These are phyloP conservation scores for Crypturellus tataupa DNA, from an alignment of 2,797 vertebrate genomes.

Conservation along the genomic window DNA sequence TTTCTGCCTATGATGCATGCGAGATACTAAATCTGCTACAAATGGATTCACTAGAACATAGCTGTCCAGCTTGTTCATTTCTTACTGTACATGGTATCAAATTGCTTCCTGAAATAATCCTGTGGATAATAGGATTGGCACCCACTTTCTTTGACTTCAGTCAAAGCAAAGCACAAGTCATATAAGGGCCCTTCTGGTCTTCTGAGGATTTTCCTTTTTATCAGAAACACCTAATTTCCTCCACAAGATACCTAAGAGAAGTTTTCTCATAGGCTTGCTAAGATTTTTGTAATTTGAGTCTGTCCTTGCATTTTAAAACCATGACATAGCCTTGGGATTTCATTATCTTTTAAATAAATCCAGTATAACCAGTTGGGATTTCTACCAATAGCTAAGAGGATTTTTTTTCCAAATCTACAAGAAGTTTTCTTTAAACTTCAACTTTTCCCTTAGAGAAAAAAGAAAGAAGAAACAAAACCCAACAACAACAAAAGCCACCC, in stretches of 20 bases:
- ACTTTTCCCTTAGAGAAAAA: neutral
- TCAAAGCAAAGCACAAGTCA: neutral
- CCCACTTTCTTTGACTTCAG: neutral
- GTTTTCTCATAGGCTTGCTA: neutral
- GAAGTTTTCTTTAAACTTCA: neutral
- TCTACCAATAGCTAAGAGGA: neutral
- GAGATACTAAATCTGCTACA: neutral
- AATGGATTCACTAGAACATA: fast-evolving
- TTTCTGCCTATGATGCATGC: neutral
- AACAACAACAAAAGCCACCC: too few relatives aligned
- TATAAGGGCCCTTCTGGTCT: neutral
- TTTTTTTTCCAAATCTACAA: neutral
- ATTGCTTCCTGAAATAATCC: neutral
- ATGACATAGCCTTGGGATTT: neutral
- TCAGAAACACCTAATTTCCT: neutral
- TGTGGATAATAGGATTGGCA: neutral
- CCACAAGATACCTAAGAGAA: neutral
- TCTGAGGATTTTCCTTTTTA: neutral
- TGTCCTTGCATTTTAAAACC: neutral
- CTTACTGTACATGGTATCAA: neutral
- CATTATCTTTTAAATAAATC: neutral
- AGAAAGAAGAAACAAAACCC: neutral
- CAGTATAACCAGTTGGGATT: neutral
- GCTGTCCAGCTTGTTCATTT: neutral
- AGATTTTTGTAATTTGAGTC: neutral